phyloP scores from a whole-genome alignment of 2,888 invertebrate genomes.

The Eristalis arbustorum region DNA sequence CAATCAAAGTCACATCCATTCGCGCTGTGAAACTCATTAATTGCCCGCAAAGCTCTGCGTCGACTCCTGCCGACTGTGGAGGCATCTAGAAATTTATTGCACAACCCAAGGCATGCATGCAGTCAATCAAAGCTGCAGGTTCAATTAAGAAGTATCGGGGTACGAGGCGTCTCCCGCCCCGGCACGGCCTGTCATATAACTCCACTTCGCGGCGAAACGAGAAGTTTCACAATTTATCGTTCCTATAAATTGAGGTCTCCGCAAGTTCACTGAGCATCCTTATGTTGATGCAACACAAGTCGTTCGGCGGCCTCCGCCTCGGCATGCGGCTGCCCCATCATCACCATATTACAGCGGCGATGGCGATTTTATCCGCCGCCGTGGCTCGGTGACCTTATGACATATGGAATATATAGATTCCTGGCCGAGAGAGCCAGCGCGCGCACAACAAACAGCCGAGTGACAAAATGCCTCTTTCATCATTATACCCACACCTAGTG shows the following conservation, averaged over 20 bases:
- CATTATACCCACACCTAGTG: constrained; percentile 61
- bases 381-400: constrained; percentile 63
- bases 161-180: not conserved
- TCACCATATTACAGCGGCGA: not conserved
- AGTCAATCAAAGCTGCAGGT: constrained; percentile 17
- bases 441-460: constrained; percentile 59
- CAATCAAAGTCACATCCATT: not conserved
- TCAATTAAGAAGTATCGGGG: constrained; percentile 55
- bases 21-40: not conserved
- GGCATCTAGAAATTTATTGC: constrained; percentile 14
- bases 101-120: constrained; percentile 5
- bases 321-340: not conserved
- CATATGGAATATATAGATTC: constrained; percentile 67
- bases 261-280: constrained; percentile 63
- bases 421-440: constrained; percentile 21
- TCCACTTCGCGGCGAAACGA: constrained; percentile 22
- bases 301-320: not conserved
- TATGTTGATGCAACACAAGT: constrained; percentile 48
- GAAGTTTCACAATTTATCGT: constrained; percentile 70
- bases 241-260: constrained; percentile 71
- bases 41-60: not conserved
- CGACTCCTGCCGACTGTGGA: not conserved
- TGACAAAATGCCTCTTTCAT: constrained; percentile 69
- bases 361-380: constrained; percentile 57
- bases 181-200: constrained; percentile 51